Conservation (phyloP, 2,797 vertebrate genomes). For the Strix occidentalis region DNA sequence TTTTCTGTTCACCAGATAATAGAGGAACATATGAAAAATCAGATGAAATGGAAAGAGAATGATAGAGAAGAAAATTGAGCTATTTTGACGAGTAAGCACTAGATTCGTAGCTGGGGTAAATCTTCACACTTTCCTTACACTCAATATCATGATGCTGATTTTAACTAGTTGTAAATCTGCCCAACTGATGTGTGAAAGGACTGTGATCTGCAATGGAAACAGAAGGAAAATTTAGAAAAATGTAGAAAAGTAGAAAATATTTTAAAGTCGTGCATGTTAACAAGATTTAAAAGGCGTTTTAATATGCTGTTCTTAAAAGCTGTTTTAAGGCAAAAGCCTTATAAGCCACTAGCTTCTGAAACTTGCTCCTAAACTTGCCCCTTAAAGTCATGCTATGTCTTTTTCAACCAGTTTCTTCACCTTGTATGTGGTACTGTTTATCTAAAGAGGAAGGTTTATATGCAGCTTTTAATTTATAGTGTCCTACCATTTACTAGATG, state of each 20-base stretch:
- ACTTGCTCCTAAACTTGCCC: background rate
- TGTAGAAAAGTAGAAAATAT: background rate
- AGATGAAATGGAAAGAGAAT: background rate
- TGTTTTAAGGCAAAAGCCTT: background rate
- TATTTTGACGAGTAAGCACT: background rate
- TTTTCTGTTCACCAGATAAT: background rate
- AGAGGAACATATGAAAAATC: background rate
- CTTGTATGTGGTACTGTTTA: background rate
- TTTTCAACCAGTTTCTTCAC: background rate
- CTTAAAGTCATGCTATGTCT: background rate
- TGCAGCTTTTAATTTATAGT: background rate
- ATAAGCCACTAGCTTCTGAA: background rate
- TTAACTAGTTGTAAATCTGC: background rate
- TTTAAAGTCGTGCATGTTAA: background rate
- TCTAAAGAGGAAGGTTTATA: background rate
- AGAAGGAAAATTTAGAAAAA: background rate
- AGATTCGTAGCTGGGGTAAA: background rate
- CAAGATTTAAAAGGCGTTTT: background rate
- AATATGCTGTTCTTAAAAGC: background rate
- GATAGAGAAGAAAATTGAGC: background rate
- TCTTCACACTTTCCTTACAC: background rate
- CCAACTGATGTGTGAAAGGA: background rate
- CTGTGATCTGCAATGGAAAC: background rate
- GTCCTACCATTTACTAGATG: background rate
- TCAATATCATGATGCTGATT: background rate